A percentile compares a stretch with the other conserved stretches of the same genome.
phyloP scores from a whole-genome alignment of 2,888 invertebrate species.

The Agrenia bidenticulata region DNA sequence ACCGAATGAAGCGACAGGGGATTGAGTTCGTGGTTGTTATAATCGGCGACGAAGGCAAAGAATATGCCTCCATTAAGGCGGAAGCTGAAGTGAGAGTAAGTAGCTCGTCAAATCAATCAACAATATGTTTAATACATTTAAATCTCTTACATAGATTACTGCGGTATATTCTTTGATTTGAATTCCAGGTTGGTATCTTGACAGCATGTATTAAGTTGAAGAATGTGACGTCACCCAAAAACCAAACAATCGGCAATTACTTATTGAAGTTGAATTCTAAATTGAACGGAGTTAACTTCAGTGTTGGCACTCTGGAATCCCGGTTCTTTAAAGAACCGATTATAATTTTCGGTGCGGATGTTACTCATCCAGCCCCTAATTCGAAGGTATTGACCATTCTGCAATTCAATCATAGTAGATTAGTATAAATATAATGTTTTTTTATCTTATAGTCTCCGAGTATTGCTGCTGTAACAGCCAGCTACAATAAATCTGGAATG shows the following conservation, averaged over 20 bases:
- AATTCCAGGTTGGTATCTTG: constrained; percentile 53
- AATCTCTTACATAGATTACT: not conserved
- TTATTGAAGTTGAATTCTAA: constrained; percentile 57
- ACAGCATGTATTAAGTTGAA: constrained; percentile 56
- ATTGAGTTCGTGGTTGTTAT: constrained; percentile 23
- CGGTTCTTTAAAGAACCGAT: constrained; percentile 53
- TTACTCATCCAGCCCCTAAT: constrained; percentile 58
- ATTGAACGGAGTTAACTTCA: constrained; percentile 56
- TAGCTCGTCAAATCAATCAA: too few species aligned
- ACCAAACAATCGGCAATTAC: constrained; percentile 41
- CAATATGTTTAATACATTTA: constrained; percentile 50
- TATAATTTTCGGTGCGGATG: constrained; percentile 59
- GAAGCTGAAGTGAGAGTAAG: constrained; percentile 31
- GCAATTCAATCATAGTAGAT: not conserved
- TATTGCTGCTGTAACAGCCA: constrained; percentile 43
- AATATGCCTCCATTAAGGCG: constrained; percentile 28
- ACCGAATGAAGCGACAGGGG: constrained; percentile 8
- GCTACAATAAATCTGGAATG: constrained; percentile 39
- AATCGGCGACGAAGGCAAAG: constrained; percentile 28
- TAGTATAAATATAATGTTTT: not conserved
- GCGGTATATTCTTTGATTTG: not conserved
- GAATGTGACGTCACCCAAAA: too few species aligned
- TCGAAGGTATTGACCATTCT: constrained; percentile 43
- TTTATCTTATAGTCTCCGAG: constrained; percentile 23
- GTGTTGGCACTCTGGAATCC: constrained; percentile 16